A percentile compares a stretch with the other conserved stretches of the same genome.
Conservation (phyloP, 2,113 vertebrate species). For the Notarius quadriscutis region DNA sequence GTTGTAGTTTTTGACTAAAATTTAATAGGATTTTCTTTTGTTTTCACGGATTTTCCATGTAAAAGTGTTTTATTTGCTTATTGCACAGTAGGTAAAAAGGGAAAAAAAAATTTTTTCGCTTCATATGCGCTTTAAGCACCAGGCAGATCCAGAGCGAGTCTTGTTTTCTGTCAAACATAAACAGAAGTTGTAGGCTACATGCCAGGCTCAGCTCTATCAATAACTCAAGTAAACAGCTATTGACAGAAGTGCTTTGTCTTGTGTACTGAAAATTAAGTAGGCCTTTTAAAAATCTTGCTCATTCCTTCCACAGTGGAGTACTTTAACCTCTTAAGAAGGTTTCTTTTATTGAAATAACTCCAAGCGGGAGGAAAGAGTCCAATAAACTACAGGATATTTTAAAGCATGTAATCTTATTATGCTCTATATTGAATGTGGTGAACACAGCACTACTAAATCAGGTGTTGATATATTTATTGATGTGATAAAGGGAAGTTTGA, state of each 20-base stretch:
- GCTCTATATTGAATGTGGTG: not conserved
- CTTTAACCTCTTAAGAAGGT: too few relatives aligned
- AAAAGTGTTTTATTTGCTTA: too few relatives aligned
- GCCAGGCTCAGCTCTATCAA: not conserved
- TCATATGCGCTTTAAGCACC: not conserved
- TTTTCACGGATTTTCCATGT: too few relatives aligned
- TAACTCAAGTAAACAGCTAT: conserved; percentile 1
- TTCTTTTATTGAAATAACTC: not conserved
- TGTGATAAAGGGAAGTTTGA: not conserved
- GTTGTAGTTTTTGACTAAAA: too few relatives aligned
- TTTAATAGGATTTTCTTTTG: too few relatives aligned
- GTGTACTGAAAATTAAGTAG: not conserved
- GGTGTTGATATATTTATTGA: not conserved
- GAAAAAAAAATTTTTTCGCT: too few relatives aligned
- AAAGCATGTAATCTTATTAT: not conserved
- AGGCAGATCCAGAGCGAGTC: not conserved
- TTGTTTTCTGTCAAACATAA: not conserved
- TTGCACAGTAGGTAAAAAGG: too few relatives aligned
- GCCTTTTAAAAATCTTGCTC: not conserved
- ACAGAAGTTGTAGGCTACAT: not conserved
- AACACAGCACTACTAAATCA: not conserved
- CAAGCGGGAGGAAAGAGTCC: not conserved
- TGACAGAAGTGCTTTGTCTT: not conserved
- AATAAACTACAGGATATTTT: not conserved
- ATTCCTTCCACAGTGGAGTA: not conserved